Percentiles rank a stretch among this genome's conserved stretches.
phyloP scores from a whole-genome alignment of 2,113 vertebrate genomes.

The Paraplagusia blochii region DNA sequence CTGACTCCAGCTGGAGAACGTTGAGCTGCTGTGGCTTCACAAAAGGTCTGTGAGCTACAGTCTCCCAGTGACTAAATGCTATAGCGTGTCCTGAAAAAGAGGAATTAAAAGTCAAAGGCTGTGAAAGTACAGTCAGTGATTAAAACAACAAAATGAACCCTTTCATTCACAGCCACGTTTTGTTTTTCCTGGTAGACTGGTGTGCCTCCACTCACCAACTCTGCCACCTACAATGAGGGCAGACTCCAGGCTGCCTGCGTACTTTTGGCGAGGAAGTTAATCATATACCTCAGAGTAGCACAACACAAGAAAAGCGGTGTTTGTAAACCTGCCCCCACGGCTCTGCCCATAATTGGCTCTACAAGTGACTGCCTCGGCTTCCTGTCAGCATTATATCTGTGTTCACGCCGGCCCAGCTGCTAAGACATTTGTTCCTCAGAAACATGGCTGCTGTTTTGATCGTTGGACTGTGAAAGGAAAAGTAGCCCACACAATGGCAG shows the following conservation, averaged over 20 bases:
- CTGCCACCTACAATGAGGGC: conserved; percentile 64
- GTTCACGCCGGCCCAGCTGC: conserved; percentile 73
- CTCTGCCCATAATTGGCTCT: conserved; percentile 72
- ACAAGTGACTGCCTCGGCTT: conserved; percentile 80
- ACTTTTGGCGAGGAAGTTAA: conserved; percentile 77
- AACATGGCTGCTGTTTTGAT: conserved; percentile 80
- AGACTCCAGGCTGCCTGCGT: conserved; percentile 58
- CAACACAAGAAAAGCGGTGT: conserved; percentile 73
- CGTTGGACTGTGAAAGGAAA: conserved; percentile 79
- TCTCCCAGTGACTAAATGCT: conserved; percentile 53
- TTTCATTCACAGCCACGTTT: conserved; percentile 16
- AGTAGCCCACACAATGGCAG: conserved; percentile 66
- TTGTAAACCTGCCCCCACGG: conserved; percentile 73
- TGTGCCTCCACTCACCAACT: conserved; percentile 58
- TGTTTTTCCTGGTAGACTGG: conserved; percentile 31
- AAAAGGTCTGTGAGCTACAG: conserved; percentile 51
- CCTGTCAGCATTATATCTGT: conserved; percentile 81
- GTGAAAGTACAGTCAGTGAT: conserved; percentile 44
- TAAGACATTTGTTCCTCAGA: conserved; percentile 75
- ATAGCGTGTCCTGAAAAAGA: conserved; percentile 52
- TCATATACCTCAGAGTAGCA: conserved; percentile 75
- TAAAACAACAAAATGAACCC: conserved; percentile 43
- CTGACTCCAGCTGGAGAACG: conserved; percentile 36
- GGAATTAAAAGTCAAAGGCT: conserved; percentile 59
- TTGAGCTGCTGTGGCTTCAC: conserved; percentile 46